A percentile compares a stretch with the other conserved stretches of the same genome.
Conservation (phyloP, 2,888 invertebrate genomes). For the Lamellibrachia columna region DNA sequence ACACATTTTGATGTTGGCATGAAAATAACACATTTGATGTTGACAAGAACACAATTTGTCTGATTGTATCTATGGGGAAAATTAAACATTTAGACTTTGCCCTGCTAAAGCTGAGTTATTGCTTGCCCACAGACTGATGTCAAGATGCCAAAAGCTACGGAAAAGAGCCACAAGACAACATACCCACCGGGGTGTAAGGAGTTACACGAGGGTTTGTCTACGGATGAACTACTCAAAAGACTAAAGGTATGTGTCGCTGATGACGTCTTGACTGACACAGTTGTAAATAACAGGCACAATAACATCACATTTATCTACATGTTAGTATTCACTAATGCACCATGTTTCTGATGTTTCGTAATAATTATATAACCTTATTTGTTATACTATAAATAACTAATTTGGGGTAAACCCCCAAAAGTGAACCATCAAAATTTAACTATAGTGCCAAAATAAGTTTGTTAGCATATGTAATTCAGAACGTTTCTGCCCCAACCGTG, state of each 20-base stretch:
- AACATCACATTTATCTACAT: no score
- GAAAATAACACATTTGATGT: not conserved
- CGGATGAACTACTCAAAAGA: constrained; percentile 93
- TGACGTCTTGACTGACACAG: not conserved
- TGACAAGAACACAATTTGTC: not conserved
- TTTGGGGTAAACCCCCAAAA: no score
- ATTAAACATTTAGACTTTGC: not conserved
- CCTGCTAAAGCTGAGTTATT: not conserved
- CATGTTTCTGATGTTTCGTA: no score
- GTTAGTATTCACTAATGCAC: no score
- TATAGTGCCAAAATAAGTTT: no score
- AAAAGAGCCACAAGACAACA: constrained; percentile 51
- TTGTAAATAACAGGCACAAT: no score
- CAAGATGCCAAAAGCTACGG: constrained; percentile 42
- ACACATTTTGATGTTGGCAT: no score
- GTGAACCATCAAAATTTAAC: no score
- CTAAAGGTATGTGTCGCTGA: constrained; percentile 76
- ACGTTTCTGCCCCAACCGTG: no score
- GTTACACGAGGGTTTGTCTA: constrained; percentile 89
- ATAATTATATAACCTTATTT: no score
- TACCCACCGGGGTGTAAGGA: constrained; percentile 96
- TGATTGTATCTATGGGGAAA: not conserved
- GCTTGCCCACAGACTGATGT: not conserved
- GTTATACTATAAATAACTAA: no score
- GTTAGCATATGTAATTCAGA: no score